Evolutionary conservation across 1,140 invertebrate genomes (phyloP), one percentile per base, ranked within the genome.

Genomic region (Drosophila micromelanica): DNA sequence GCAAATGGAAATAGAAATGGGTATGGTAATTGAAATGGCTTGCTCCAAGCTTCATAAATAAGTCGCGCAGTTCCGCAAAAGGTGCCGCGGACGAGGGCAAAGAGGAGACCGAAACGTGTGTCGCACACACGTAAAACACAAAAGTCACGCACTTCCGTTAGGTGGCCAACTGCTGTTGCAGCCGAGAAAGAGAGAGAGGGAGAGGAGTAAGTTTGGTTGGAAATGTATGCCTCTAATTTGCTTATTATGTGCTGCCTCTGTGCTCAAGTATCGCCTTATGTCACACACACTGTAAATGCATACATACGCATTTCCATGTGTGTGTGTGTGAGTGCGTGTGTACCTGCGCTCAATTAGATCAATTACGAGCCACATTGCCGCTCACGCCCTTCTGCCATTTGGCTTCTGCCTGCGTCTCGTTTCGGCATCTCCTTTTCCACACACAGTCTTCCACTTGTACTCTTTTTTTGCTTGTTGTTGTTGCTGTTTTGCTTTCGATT

Each of bases 91-190:
- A 46, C 64, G 54, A 49, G 46, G 45, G 65, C 42, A 67, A 63
- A 38, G 23, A 3, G 56, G 15, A 52, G 56, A 45, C 30, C 32
- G 20, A 78, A 80, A 80, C 77, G 77, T 86, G 81, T 86, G 81
- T 86, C 81, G 56, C 74, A 78, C 15, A 60, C 55, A 73, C 70
- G 35, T 78, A 87, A 89, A 89, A 89, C 69, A 72, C 76, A 48
- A 82, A 82, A 87, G 84, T 87, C 82, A 87, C 82, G 82, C 84
- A 87, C 82, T 89, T 87, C 82, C 82, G 82, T 65, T 82, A 54
- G 43, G 38, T 60, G 46, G 68, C 43, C 42, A 62, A 52, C 35
- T 52, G 49, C 51, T 57, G 54, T 23, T 30, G 13, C 11, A 37
- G 45, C 8, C 27, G 32, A 3, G 3, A 8, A n/a, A 1, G 46